Conservation (phyloP, 2,113 vertebrate genomes). For the Amia ocellicauda region DNA sequence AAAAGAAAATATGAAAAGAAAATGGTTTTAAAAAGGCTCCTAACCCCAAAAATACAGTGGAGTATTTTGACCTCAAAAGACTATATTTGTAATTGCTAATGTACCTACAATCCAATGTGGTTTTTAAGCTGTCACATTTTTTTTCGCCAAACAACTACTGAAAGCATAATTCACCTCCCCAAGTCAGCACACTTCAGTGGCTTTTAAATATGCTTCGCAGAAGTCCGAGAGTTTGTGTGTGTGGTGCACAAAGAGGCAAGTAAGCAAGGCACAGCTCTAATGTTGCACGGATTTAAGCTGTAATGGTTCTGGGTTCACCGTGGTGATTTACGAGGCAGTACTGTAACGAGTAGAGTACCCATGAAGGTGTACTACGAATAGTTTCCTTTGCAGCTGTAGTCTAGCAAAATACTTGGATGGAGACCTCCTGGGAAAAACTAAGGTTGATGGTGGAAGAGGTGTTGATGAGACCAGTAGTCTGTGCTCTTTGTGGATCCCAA, state of each 20-base stretch:
- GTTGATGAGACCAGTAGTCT: no score
- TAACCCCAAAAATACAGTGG: not conserved
- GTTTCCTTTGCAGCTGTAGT: no score
- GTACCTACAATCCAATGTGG: not conserved
- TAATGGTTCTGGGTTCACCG: no score
- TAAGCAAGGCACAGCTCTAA: no score
- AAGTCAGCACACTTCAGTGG: not conserved
- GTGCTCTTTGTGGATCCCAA: no score
- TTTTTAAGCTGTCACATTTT: constrained; percentile 3
- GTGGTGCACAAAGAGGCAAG: not conserved
- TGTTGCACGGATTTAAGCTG: no score
- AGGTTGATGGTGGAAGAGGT: no score
- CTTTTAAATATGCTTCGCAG: not conserved
- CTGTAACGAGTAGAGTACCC: no score
- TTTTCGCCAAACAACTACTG: not conserved
- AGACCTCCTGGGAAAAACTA: no score
- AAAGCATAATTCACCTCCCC: constrained; percentile 4
- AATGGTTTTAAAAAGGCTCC: not conserved
- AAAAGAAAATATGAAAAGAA: not conserved
- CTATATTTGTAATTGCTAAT: constrained; percentile 11
- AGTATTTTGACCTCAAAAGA: not conserved
- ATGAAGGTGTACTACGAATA: no score
- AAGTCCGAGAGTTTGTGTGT: not conserved
- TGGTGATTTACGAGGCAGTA: no score
- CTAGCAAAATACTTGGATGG: no score